Conservation (phyloP, 1,140 invertebrate genomes). For the Ostrea edulis region DNA sequence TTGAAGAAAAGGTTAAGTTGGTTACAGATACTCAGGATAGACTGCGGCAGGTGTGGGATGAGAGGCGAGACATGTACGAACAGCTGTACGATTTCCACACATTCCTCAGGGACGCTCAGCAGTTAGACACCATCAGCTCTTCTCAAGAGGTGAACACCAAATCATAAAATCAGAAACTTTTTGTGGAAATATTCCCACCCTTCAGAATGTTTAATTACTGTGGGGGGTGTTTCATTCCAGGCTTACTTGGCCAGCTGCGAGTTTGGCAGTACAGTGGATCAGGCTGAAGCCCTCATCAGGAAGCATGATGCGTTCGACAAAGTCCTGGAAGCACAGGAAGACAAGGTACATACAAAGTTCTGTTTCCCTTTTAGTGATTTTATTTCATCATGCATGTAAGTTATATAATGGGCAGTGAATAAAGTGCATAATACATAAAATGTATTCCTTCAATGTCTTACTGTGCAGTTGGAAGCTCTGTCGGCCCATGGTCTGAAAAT, state of each 20-base stretch:
- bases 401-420: neutral
- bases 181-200: neutral
- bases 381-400: neutral
- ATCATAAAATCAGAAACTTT: neutral
- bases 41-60: slow-evolving; percentile 97
- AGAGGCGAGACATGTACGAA: slow-evolving; percentile 94
- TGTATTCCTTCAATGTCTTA: neutral
- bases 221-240: slow-evolving; percentile 83
- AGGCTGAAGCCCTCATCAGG: slow-evolving; percentile 98
- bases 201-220: neutral
- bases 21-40: slow-evolving; percentile 96
- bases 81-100: slow-evolving; percentile 96
- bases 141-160: slow-evolving; percentile 87
- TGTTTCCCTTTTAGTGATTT: neutral
- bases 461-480: slow-evolving; percentile 84
- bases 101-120: slow-evolving; percentile 96
- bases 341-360: slow-evolving; percentile 83
- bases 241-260: slow-evolving; percentile 97
- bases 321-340: slow-evolving; percentile 97
- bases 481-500: slow-evolving; percentile 78
- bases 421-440: neutral
- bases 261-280: slow-evolving; percentile 96
- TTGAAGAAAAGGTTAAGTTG: slow-evolving; percentile 94
- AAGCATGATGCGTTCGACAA: slow-evolving; percentile 99
- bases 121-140: slow-evolving; percentile 92